Base-by-base conservation (phyloP, 2,113 vertebrate species). In the Triplophysa siluroides region DNA sequence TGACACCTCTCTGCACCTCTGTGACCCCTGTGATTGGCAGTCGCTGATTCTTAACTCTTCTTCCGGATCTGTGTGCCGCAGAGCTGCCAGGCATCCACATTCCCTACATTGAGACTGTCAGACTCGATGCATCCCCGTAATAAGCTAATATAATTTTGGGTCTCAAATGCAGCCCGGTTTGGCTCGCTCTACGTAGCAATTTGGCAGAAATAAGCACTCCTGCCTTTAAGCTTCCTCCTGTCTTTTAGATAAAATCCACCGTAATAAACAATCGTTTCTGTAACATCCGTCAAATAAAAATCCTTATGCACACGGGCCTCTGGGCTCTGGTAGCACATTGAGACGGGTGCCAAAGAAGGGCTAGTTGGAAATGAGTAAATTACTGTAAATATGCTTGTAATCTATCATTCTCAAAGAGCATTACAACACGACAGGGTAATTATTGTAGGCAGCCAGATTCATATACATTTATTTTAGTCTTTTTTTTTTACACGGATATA, bases 11-110 rank as follows among this genome's bases (percentile, higher is more conserved):
- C 83, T 83, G 80, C 45, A 76, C 82, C 82, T 74, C 68, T 67
- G 70, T 87, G 84, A 88, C 66, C 78, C 83, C 33, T 7, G 78
- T 80, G 84, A 85, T 78, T 86, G 89, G 85, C 87, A 84, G 60
- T 74, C 54, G 21, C 19, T 85, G 78, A 87, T 85, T 79, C 71
- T 78, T 84, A 81, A 85, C 81, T 81, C 81, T 73, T 54, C 52
- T 54, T 18, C 52, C 52, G 6, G 33, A 38, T 38, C 33, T 1
- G 19, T 21, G 54, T 6, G 64, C 54, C 2, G 85, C 73, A 23
- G 26, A 13, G 8, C 29, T 8, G 13, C 0, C 9, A 64, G 73
- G 52, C 6, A 26, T 76, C 43, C 1, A 24, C 70, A 66, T n/a
- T 18, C 41, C 47, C 74, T 56, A 66, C 73, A 73, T 80, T 52